Percentiles rank a stretch among this genome's conserved stretches.
These are phyloP conservation scores for Andrena haemorrhoa DNA, from an alignment of 2,888 invertebrate species.

Conservation along the genomic window DNA sequence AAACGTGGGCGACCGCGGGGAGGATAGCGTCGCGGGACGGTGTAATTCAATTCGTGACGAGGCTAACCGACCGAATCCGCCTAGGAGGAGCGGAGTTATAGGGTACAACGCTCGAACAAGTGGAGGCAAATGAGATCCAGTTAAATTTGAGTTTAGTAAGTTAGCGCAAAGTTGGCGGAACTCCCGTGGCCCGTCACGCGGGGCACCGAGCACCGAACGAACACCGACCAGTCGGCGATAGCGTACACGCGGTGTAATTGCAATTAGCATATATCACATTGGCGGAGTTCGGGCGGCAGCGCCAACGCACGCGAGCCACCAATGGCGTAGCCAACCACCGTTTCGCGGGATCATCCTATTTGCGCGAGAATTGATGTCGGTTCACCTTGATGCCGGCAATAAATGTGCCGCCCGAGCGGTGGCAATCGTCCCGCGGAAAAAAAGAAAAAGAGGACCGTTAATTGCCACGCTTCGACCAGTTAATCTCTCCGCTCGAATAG, in stretches of 20 bases:
- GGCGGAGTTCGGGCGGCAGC: conserved; percentile 66
- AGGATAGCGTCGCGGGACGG: conserved; percentile 41
- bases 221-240: conserved; percentile 69
- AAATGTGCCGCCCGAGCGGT: neutral
- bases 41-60: conserved; percentile 69
- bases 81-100: neutral
- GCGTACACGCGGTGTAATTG: conserved; percentile 82
- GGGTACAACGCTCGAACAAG: conserved; percentile 64
- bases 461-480: conserved; percentile 26
- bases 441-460: conserved; percentile 23
- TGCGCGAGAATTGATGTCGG: conserved; percentile 1
- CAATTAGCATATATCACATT: conserved; percentile 83
- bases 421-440: neutral
- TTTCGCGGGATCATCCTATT: neutral
- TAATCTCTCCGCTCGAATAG: neutral
- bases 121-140: conserved; percentile 74
- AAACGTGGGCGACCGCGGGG: neutral
- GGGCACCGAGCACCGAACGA: conserved; percentile 61
- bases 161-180: conserved; percentile 77
- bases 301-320: conserved; percentile 74
- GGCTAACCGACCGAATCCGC: conserved; percentile 16
- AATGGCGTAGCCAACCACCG: conserved; percentile 61
- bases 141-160: conserved; percentile 79
- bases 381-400: conserved; percentile 7
- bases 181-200: conserved; percentile 69